Evolutionary conservation across 2,113 vertebrate species (phyloP), one percentile per base, ranked within the genome.

Genomic region (Tupaia chinensis): DNA sequence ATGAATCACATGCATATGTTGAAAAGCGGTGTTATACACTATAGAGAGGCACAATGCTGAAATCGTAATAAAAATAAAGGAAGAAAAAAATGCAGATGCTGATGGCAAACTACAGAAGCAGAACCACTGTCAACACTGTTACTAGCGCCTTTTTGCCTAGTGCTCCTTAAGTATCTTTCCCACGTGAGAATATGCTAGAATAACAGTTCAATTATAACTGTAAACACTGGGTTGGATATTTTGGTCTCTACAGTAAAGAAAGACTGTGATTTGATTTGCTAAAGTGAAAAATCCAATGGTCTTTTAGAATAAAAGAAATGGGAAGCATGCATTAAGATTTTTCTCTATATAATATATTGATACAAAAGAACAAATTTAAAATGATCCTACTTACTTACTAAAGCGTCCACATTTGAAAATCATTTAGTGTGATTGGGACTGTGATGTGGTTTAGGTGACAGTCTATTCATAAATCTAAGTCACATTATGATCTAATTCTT

Each of bases 281-380:
- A 85, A 93, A 65, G 58, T 79, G n/a, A 74, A 95, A 97, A 89
- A 10, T 2, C 54, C 22, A 97, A 17, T 58, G 12, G 2, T 60
- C 17, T 72, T 74, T 84, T 53, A 91, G 78, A 68, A 91, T 54
- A 76, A 81, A 91, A 94, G 27, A 82, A 85, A 89, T 77, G 60
- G 44, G 11, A 81, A 27, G 1, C 34, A 4, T 44, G 85, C 13
- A 69, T 61, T 61, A 96, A 92, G 20, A 87, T 73, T 94, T 66
- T 80, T 93, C 60, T 85, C 70, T 68, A 32, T 22, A 29, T 61
- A 78, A 80, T 70, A 89, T 84, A 80, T 29, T 63, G 10, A 58
- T 65, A 19, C 20, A 54, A 91, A 93, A 73, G 56, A 69, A 66
- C 16, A 90, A 80, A 89, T 68, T 78, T 74, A 65, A 87, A 89